Percentiles rank a stretch among this genome's conserved stretches.
These are phyloP conservation scores for Dermolepida albohirtum DNA, from an alignment of 2,888 invertebrate species.

Conservation along the genomic window DNA sequence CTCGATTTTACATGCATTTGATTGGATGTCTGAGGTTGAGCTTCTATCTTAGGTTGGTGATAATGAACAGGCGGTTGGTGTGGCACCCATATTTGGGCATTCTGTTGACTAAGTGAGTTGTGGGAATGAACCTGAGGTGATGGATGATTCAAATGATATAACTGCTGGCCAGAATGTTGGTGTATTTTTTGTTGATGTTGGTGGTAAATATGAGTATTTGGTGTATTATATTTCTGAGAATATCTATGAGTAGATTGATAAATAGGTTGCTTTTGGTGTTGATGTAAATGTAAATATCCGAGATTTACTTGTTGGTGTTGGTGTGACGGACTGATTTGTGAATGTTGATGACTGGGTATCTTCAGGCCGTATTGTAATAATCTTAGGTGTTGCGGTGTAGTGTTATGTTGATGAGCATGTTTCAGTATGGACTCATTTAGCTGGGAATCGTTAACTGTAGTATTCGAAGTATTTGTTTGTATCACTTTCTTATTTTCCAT, in stretches of 20 bases:
- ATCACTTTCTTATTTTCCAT: constrained; percentile 63
- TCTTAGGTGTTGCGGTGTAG: constrained; percentile 69
- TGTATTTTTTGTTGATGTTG: constrained; percentile 36
- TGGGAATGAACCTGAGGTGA: constrained; percentile 52
- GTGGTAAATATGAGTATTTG: constrained; percentile 27
- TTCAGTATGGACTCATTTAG: constrained; percentile 61
- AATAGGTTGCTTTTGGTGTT: constrained; percentile 51
- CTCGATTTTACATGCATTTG: constrained; percentile 48
- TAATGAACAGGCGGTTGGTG: constrained; percentile 58
- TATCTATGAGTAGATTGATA: constrained; percentile 53
- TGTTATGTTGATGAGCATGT: constrained; percentile 70
- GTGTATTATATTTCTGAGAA: constrained; percentile 40
- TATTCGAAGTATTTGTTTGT: constrained; percentile 54
- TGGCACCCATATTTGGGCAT: constrained; percentile 58
- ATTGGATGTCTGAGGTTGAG: constrained; percentile 46
- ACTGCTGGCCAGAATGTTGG: constrained; percentile 54
- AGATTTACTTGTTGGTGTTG: constrained; percentile 56
- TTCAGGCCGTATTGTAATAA: constrained; percentile 70
- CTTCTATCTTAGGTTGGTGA: constrained; percentile 55
- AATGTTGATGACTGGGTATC: constrained; percentile 68
- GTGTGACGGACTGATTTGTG: constrained; percentile 63
- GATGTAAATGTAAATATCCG: constrained; percentile 47
- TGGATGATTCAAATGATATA: constrained; percentile 50
- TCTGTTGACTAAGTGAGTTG: constrained; percentile 55
- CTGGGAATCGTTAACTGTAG: constrained; percentile 50